These are phyloP conservation scores for Pelecanoides urinatrix DNA, from an alignment of 2,113 vertebrate genomes.

Conservation along the genomic window DNA sequence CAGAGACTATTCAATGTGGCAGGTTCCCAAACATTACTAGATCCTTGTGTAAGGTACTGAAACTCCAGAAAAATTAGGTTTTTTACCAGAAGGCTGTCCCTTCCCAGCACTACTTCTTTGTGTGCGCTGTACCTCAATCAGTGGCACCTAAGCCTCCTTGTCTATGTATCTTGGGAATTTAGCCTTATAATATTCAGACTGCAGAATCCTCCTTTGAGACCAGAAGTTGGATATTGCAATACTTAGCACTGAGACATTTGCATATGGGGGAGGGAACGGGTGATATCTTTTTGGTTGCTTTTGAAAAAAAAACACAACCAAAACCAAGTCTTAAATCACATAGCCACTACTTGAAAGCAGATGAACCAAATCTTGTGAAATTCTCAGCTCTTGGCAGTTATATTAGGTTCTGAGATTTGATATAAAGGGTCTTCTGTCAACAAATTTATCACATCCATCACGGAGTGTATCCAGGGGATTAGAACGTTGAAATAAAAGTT, in stretches of 20 bases:
- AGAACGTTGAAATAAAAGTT: not conserved
- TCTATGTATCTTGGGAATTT: not conserved
- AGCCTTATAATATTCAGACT: not conserved
- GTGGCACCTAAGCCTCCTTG: not conserved
- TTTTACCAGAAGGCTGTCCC: not conserved
- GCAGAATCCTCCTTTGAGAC: not conserved
- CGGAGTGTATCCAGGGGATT: not conserved
- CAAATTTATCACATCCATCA: not conserved
- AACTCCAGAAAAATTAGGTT: not conserved
- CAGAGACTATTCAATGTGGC: not conserved
- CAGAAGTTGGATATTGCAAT: not conserved
- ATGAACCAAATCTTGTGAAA: slow-evolving; percentile 32
- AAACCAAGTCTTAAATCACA: not conserved
- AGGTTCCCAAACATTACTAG: not conserved
- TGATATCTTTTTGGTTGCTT: not conserved
- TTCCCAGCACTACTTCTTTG: not conserved
- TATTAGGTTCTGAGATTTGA: not conserved
- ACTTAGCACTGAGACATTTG: not conserved
- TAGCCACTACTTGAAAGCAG: slow-evolving; percentile 1
- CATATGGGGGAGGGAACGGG: not conserved
- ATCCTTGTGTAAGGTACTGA: not conserved
- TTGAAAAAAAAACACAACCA: not conserved
- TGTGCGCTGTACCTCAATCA: not conserved
- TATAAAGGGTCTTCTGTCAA: slow-evolving; percentile 26
- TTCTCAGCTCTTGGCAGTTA: slow-evolving; percentile 17